These are phyloP conservation scores for Halichoerus grypus DNA, from an alignment of 2,113 vertebrate species.

Conservation along the genomic window DNA sequence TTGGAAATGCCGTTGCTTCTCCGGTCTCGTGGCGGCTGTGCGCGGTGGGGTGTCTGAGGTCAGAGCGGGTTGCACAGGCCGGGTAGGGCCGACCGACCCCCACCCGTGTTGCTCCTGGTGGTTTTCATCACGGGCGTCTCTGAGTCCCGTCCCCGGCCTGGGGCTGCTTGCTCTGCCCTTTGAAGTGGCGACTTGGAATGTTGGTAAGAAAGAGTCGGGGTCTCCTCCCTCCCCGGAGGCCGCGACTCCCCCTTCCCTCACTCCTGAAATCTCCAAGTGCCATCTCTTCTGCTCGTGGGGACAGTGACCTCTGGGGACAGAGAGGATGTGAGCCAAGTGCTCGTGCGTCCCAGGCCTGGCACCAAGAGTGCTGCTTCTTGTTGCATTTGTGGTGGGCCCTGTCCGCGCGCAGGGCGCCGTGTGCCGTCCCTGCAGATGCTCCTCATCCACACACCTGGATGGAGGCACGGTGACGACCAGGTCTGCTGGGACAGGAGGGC, in stretches of 20 bases:
- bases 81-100: no score
- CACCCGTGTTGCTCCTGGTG: fast-evolving
- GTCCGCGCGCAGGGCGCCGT: no score
- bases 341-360: not conserved
- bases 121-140: fast-evolving
- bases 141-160: no score
- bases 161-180: not conserved
- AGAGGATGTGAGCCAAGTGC: not conserved
- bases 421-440: not conserved
- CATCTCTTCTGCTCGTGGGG: not conserved
- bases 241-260: fast-evolving
- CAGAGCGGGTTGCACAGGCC: not conserved
- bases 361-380: not conserved
- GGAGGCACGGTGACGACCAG: fast-evolving
- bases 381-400: not conserved
- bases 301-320: not conserved
- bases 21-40: no score
- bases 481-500: not conserved
- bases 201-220: no score
- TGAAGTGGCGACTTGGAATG: not conserved
- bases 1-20: no score
- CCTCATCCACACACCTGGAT: fast-evolving
- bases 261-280: not conserved
- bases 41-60: no score
- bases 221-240: not conserved